Percentiles rank a stretch among this genome's conserved stretches.
These are phyloP conservation scores for Theonella swinhoei DNA, from an alignment of 37 sponge, comb jelly and placozoan species.

Conservation along the genomic window DNA sequence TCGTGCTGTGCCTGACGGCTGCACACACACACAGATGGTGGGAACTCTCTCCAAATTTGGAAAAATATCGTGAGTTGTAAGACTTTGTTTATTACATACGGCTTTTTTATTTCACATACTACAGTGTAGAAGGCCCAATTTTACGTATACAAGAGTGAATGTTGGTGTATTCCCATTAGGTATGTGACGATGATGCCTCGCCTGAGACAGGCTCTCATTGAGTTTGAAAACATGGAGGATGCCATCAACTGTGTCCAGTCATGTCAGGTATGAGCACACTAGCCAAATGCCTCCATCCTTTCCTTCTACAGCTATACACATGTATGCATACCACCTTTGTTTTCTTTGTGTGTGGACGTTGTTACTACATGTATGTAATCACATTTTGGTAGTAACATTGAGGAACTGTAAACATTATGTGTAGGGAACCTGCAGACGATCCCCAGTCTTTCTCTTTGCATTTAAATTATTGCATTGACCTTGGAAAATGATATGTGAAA, in stretches of 20 bases:
- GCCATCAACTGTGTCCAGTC: conserved; percentile 72
- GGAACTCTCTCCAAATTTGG: conserved; percentile 71
- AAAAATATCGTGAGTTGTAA: conserved; percentile 71
- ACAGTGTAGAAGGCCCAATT: no score
- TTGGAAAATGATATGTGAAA: no score
- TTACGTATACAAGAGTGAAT: neutral
- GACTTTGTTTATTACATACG: neutral
- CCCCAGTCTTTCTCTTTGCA: no score
- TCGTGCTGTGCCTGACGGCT: conserved; percentile 92
- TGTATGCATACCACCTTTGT: neutral
- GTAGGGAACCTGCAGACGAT: no score
- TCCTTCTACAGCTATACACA: neutral
- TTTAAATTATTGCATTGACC: no score
- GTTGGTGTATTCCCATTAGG: no score
- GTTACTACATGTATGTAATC: neutral
- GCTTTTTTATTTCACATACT: neutral
- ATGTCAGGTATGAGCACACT: conserved; percentile 45
- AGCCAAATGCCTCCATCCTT: no score
- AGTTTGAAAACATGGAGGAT: conserved; percentile 83
- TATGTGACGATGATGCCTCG: conserved; percentile 93
- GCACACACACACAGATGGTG: conserved; percentile 72
- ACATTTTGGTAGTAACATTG: neutral
- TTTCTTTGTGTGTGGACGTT: neutral
- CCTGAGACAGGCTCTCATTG: conserved; percentile 85
- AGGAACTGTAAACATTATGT: no score